Evolutionary conservation across 2,797 vertebrate species (phyloP).

Genomic region (Ceryle rudis): DNA sequence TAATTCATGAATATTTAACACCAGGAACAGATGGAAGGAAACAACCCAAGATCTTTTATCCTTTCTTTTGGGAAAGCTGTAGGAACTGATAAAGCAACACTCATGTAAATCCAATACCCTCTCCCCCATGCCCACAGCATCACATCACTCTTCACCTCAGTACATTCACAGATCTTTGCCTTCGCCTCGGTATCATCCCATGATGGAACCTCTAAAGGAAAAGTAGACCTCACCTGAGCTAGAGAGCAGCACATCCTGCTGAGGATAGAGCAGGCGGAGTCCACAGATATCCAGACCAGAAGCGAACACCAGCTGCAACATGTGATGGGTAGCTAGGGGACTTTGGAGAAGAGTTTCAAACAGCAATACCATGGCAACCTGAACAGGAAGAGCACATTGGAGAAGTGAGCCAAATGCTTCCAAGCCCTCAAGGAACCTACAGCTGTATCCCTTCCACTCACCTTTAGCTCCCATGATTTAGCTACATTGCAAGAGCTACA

Average conservation of each 20-base stretch:
- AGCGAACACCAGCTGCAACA: constrained; percentile 73
- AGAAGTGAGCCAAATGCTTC: not conserved
- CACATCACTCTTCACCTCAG: not conserved
- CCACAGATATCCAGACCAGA: constrained; percentile 79
- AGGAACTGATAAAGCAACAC: not conserved
- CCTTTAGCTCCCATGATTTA: not conserved
- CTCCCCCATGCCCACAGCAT: not conserved
- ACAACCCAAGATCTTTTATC: not conserved
- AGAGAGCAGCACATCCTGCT: constrained; percentile 47
- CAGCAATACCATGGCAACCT: constrained; percentile 78
- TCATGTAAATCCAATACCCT: not conserved
- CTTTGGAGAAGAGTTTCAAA: constrained; percentile 62
- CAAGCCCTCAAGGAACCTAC: not conserved
- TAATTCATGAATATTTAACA: not conserved
- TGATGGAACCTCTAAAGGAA: not conserved
- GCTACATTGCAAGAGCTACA: not conserved
- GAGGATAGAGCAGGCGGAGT: constrained; percentile 77
- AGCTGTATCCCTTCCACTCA: not conserved
- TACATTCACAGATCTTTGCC: not conserved
- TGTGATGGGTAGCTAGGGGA: constrained; percentile 73
- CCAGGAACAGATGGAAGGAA: not conserved
- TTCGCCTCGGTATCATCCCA: not conserved
- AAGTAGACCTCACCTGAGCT: constrained; percentile 70
- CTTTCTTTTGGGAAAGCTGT: not conserved
- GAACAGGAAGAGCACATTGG: not conserved